Evolutionary conservation across 2,888 invertebrate genomes (phyloP), one percentile per base, ranked within the genome.

Genomic region (Heteromyza rotundicornis): DNA sequence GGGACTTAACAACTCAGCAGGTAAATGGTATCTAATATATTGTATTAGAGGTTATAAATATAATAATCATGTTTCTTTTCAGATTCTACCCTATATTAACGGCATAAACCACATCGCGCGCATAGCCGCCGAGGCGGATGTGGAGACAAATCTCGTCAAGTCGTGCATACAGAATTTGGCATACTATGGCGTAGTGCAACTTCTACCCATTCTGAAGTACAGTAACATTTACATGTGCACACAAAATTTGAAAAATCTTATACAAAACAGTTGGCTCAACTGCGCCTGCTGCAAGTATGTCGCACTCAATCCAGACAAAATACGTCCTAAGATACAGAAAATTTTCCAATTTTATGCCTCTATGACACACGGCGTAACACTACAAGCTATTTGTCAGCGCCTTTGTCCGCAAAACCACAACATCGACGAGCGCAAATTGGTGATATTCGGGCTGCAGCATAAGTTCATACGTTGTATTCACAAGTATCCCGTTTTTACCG

Each of bases 1-100:
- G 96, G 96, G 97, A 97, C 80, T 87, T 97, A 32, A 96, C 96
- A 1, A 96, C 97, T 1, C 91, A 95, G 80, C 96, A 96, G 87
- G 94, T 93, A 49, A 22, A 12, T 2, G 8, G 8, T 12, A 7
- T 7, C 47, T 17, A 19, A 19, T 47, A 8, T 20, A 19, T 47
- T 19, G 14, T 24, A 32, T n/a, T n/a, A n/a, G n/a, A n/a, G n/a
- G n/a, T n/a, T n/a, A 20, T 52, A 16, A 1, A 23, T n/a, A 22
- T 20, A 52, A 40, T 23, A 52, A 20, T 51, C 44, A n/a, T 49
- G 3, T 40, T 20, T 40, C 50, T 5, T 54, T 63, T 1, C 22
- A 80, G 82, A 80, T 79, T 52, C 65, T 95, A 23, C 94, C 95
- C 0, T 92, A 91, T 76, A 94, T 98, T 55, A 93, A 97, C 82